These are phyloP conservation scores for Drosophila lacertosa DNA, from an alignment of 1,140 invertebrate species.

Conservation along the genomic window DNA sequence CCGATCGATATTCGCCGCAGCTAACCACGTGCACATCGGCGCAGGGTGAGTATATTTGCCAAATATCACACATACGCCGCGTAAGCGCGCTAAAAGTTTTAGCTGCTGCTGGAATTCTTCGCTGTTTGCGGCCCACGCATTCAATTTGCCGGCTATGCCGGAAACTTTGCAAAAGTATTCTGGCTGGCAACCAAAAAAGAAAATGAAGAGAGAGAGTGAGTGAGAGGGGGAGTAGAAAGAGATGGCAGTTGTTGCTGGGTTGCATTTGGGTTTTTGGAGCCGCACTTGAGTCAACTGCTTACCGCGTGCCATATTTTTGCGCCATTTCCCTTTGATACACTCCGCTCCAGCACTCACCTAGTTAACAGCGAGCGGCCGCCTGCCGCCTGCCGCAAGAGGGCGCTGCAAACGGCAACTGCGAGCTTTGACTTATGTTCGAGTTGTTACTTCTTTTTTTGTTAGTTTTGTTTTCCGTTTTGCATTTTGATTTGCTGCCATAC, in stretches of 20 bases:
- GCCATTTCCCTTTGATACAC: constrained; percentile 81
- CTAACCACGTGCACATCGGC: constrained; percentile 88
- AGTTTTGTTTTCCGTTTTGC: constrained; percentile 73
- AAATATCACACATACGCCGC: constrained; percentile 57
- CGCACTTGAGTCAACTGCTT: constrained; percentile 69
- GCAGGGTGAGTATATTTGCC: constrained; percentile 86
- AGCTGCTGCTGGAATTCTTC: constrained; percentile 18
- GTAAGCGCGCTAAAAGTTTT: constrained; percentile 23
- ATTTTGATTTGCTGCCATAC: constrained; percentile 73
- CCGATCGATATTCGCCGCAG: constrained; percentile 88
- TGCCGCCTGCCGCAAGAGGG: constrained; percentile 17
- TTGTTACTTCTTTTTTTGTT: constrained; percentile 26
- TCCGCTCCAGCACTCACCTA: constrained; percentile 73
- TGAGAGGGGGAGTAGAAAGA: constrained; percentile 2
- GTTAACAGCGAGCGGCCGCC: constrained; percentile 37
- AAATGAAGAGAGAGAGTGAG: background rate
- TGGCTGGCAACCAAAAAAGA: constrained; percentile 52
- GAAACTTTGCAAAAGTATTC: constrained; percentile 62
- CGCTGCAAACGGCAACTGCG: constrained; percentile 42
- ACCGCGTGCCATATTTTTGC: constrained; percentile 82
- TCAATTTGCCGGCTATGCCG: constrained; percentile 32
- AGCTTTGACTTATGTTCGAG: constrained; percentile 71
- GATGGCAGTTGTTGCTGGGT: background rate
- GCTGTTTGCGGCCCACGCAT: constrained; percentile 22
- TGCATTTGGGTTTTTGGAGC: constrained; percentile 37